Base-by-base conservation (phyloP, 2,888 invertebrate species). In the Oligia fasciuncula region DNA sequence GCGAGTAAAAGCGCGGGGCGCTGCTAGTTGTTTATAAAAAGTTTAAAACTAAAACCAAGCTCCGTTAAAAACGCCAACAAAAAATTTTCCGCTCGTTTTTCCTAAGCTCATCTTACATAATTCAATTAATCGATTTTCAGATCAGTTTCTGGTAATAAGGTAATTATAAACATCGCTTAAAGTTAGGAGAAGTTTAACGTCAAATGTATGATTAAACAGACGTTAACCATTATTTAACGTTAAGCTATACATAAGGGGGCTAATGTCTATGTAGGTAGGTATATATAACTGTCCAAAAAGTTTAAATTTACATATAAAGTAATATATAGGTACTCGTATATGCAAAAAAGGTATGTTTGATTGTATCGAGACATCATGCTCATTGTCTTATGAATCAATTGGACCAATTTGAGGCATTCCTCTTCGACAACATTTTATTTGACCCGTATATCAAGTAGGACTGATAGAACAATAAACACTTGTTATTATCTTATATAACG, bases 401-500 rank as follows among this genome's bases (percentile, higher is more conserved):
- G 86, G 9, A 72, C 71, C 84, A 83, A 85, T 74, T 81, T 76
- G 66, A 63, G 29, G 14, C 82, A 79, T 76, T 60, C 78, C 54
- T 83, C 76, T 71, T 85, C 73, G 73, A 83, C 63, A 76, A 73
- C 57, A 83, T 86, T 43, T 73, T 76, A 72, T 73, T 86, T 86
- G 67, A 83, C 83, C 77, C 43, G 49, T 51, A 40, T 81, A 85
- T 76, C 70, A 82, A 85, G 62, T 77, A 83, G 66, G 19, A 54
- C 60, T 73, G 68, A 76, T 69, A 11, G 54, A 76, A 70, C 57
- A 81, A 77, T 82, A 73, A 57, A 75, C n/a, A 29, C 43, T 65
- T 54, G 49, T 49, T 68, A 29, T n/a, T 51, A 54, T 43, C 29
- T 23, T 57, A 17, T 29, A 17, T n/a, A 81, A 65, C 29, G 9